Evolutionary conservation across 92 coral and sea anemone species (phyloP).

Genomic region (Porites cylindrica): DNA sequence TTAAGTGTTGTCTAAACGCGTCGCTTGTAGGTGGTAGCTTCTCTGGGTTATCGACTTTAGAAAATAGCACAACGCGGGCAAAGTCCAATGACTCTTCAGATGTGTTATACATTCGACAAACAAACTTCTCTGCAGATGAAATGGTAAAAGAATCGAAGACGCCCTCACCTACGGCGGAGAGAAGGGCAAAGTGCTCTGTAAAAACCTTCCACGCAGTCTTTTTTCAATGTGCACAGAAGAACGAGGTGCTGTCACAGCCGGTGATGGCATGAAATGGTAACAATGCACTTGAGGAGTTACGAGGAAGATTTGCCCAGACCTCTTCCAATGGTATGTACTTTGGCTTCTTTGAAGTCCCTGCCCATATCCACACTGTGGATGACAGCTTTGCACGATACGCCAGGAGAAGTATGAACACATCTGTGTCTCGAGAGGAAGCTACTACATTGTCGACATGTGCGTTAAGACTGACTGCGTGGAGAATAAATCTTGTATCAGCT

Average conservation of each 20-base stretch:
- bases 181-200: too few relatives aligned
- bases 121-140: background rate
- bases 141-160: background rate
- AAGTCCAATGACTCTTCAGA: background rate
- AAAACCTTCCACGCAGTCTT: background rate
- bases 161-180: background rate
- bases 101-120: background rate
- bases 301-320: background rate
- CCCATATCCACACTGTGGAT: conserved; percentile 33
- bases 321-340: conserved; percentile 26
- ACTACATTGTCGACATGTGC: background rate
- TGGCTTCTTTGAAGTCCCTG: background rate
- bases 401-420: conserved; percentile 44
- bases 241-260: conserved; percentile 10
- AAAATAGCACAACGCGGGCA: background rate
- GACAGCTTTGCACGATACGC: conserved; percentile 8
- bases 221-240: background rate
- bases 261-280: background rate
- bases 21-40: background rate
- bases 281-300: conserved; percentile 3
- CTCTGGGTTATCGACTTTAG: background rate
- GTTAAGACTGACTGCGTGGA: background rate
- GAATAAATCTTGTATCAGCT: too few relatives aligned
- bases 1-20: background rate
- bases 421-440: conserved; percentile 40